Conservation (phyloP, 1,140 invertebrate genomes). For the Battus philenor region DNA sequence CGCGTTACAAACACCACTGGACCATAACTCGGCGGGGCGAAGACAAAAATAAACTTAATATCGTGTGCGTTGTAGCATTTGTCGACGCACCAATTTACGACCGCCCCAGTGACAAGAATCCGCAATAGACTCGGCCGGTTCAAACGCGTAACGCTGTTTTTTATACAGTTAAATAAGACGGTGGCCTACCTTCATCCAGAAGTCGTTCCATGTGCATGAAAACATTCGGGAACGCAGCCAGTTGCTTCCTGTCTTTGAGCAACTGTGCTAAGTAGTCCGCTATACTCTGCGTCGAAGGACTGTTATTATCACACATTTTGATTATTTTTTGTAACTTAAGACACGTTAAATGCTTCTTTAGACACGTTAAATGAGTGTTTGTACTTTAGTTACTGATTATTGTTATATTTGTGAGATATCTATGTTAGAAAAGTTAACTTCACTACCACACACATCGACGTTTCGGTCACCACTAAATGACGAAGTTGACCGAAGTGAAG, state of each 20-base stretch:
- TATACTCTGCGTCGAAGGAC: constrained; percentile 93
- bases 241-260: constrained; percentile 99
- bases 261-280: constrained; percentile 99
- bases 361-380: constrained; percentile 61
- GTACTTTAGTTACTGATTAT: constrained; percentile 71
- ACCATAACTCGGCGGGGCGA: constrained; percentile 71
- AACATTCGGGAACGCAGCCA: constrained; percentile 99
- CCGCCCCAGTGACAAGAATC: constrained; percentile 50
- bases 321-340: constrained; percentile 68
- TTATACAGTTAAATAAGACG: constrained; percentile 30
- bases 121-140: constrained; percentile 24
- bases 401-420: constrained; percentile 69
- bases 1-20: constrained; percentile 71
- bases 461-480: constrained; percentile 74
- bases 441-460: constrained; percentile 74
- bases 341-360: constrained; percentile 63
- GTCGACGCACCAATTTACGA: constrained; percentile 65
- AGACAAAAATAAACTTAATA: constrained; percentile 76
- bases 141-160: constrained; percentile 26
- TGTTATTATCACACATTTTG: constrained; percentile 84
- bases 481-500: constrained; percentile 73
- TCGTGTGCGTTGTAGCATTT: constrained; percentile 67
- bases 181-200: constrained; percentile 96
- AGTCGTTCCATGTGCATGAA: constrained; percentile 99
- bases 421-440: constrained; percentile 75